A percentile compares a stretch with the other conserved stretches of the same genome.
Conservation (phyloP, 2,888 invertebrate genomes). For the Heliconius hortense region DNA sequence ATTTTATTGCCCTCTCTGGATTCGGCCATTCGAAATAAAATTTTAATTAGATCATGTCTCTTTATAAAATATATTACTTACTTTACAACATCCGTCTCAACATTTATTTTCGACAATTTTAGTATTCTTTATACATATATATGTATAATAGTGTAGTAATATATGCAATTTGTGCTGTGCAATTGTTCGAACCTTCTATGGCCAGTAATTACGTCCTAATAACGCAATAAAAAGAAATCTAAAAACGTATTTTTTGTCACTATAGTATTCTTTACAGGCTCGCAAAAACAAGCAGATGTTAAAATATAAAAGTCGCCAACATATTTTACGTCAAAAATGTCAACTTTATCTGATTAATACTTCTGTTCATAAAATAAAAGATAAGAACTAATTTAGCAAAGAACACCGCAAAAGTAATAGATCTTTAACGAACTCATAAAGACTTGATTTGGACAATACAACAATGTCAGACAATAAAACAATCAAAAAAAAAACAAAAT, state of each 20-base stretch:
- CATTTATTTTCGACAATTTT: constrained; percentile 34
- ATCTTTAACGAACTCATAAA: constrained; percentile 37
- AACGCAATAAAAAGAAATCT: neutral
- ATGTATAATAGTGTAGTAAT: too few relatives aligned
- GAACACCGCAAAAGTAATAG: constrained; percentile 34
- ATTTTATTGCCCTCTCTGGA: constrained; percentile 44
- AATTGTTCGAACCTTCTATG: too few relatives aligned
- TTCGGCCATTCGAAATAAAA: constrained; percentile 44
- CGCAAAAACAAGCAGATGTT: neutral
- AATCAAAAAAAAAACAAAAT: constrained; percentile 44
- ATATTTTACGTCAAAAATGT: constrained; percentile 3
- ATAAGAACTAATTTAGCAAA: constrained; percentile 31
- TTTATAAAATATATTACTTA: constrained; percentile 45
- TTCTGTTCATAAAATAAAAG: constrained; percentile 16
- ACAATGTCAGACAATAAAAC: constrained; percentile 43
- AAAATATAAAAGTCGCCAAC: neutral
- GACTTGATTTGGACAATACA: constrained; percentile 25
- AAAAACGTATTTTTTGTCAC: neutral
- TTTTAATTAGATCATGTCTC: constrained; percentile 48
- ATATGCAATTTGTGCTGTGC: too few relatives aligned
- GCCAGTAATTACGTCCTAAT: too few relatives aligned
- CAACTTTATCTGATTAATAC: constrained; percentile 7
- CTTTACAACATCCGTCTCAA: constrained; percentile 27
- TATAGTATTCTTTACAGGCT: neutral
- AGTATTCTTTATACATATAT: neutral